Evolutionary conservation across 1,140 invertebrate genomes (phyloP), one percentile per base, ranked within the genome.

Genomic region (Apocrypta bakeri): DNA sequence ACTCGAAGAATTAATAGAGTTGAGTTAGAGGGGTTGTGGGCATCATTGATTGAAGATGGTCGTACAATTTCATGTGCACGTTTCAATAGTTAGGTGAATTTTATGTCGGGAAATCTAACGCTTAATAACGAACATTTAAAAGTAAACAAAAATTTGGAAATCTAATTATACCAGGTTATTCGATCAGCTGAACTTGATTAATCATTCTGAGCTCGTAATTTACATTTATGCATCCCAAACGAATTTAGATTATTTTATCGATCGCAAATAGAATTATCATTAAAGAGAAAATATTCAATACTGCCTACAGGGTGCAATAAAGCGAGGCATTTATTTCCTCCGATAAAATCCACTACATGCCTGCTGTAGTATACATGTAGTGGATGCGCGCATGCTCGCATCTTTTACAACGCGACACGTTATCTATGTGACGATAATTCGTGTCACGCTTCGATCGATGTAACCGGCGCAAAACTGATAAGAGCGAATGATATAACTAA

Each of bases 1-100:
- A 64, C 73, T 81, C 71, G 8, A 31, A 9, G 25, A 81, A 81
- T 81, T 81, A 81, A 81, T 73, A 81, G 69, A 73, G 2, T 48
- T 66, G 27, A 64, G 27, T 17, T 29, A 27, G 21, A n/a, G 1
- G 9, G 14, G n/a, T 12, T 21, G n/a, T n/a, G n/a, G 33, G 33
- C 48, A 31, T 68, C 79, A 68, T 81, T 80, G 33, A 40, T 27
- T 73, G 79, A 63, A n/a, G 63, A 69, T 68, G 25, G 24, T 33
- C 40, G 17, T n/a, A 81, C 56, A 68, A 31, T 75, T 81, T 81
- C 68, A 81, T 75, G 31, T 21, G 6, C 37, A 9, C 37, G 21
- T 61, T 48, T 33, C 11, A 63, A 81, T 1, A 37, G 14, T 31
- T 37, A 9, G 21, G 29, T 25, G 0, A 9, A 68, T 33, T 11